Percentiles rank a stretch among this genome's conserved stretches.
These are phyloP conservation scores for Anthoscopus minutus DNA, from an alignment of 2,113 vertebrate species.

Conservation along the genomic window DNA sequence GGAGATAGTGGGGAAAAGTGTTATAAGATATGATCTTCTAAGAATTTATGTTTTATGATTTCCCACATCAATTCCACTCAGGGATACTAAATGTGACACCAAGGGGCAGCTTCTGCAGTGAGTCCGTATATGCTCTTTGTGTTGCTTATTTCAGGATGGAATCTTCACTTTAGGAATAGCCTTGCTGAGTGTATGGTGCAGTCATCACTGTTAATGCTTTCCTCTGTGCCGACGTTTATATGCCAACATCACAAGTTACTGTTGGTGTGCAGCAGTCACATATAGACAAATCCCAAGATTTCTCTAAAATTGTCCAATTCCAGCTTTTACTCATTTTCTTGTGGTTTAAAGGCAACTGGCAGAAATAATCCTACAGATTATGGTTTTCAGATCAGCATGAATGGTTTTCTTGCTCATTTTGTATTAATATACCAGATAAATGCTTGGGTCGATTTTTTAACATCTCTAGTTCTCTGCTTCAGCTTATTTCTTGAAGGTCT, in stretches of 20 bases:
- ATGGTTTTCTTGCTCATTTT: background rate
- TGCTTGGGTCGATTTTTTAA: background rate
- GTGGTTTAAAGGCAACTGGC: background rate
- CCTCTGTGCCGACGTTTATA: background rate
- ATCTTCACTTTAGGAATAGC: background rate
- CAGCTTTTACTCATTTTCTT: background rate
- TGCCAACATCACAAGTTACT: background rate
- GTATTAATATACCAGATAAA: background rate
- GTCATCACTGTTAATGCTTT: background rate
- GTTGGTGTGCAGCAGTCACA: background rate
- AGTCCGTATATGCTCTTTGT: background rate
- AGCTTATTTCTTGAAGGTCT: background rate
- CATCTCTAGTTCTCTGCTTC: background rate
- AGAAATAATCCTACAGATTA: background rate
- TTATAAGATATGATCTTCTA: background rate
- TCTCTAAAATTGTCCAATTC: background rate
- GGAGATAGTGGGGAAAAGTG: background rate
- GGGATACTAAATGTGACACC: background rate
- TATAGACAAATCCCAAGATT: background rate
- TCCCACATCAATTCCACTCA: background rate
- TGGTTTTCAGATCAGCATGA: background rate
- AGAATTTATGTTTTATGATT: background rate
- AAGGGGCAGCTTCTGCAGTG: background rate
- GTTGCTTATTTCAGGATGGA: background rate
- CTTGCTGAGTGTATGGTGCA: background rate